Evolutionary conservation across 2,888 invertebrate genomes (phyloP).

Genomic region (Scaptomyza caliginosa): DNA sequence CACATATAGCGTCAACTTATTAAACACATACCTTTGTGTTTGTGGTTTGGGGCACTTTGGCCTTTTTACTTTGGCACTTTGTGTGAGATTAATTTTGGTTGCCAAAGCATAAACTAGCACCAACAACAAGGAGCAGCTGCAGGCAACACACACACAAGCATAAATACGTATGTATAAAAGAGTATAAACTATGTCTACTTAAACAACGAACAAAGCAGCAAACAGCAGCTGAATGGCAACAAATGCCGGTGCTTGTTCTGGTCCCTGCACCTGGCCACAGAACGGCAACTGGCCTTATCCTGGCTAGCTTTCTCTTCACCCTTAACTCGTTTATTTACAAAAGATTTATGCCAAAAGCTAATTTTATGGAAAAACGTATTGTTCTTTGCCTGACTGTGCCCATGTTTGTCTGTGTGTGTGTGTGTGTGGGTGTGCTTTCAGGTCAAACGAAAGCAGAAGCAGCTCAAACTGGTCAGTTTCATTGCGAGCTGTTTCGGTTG

Average conservation of each 20-base stretch:
- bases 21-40: constrained; percentile 39
- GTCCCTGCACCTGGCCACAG: constrained; percentile 43
- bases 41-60: constrained; percentile 35
- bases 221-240: constrained; percentile 15
- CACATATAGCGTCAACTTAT: constrained; percentile 34
- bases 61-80: constrained; percentile 70
- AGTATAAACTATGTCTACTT: constrained; percentile 70
- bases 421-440: constrained; percentile 30
- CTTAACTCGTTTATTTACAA: constrained; percentile 63
- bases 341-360: constrained; percentile 79
- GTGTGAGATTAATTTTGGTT: constrained; percentile 71
- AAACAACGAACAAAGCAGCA: constrained; percentile 36
- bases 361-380: constrained; percentile 80
- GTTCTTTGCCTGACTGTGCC: constrained; percentile 38
- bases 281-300: constrained; percentile 33
- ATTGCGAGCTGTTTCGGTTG: constrained; percentile 53
- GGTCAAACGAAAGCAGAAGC: constrained; percentile 61
- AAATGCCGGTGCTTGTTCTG: constrained; percentile 2
- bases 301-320: constrained; percentile 14
- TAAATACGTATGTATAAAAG: constrained; percentile 5
- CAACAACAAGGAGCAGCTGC: constrained; percentile 20
- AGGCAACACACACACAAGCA: constrained; percentile 15
- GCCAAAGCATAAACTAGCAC: not conserved
- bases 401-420: constrained; percentile 7
- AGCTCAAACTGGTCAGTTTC: constrained; percentile 41